Percentiles rank a stretch among this genome's conserved stretches.
phyloP scores from a whole-genome alignment of 2,888 invertebrate genomes.

The Neoscelio sp. region DNA sequence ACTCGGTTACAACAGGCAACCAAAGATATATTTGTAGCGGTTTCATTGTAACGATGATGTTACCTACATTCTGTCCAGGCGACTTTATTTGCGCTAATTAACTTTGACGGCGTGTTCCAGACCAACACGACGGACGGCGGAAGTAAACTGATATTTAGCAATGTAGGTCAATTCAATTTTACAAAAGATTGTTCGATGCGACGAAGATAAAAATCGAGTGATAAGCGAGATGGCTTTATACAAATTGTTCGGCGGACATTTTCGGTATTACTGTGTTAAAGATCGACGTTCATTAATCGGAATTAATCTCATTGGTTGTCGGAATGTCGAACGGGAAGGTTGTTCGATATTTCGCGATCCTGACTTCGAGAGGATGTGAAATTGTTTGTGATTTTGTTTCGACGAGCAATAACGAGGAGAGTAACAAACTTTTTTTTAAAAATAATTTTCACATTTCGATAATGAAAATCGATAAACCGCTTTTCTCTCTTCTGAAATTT shows the following conservation, averaged over 20 bases:
- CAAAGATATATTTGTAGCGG: no score
- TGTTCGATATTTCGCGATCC: no score
- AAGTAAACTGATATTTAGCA: constrained; percentile 40
- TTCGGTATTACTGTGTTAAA: not conserved
- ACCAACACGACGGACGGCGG: constrained; percentile 7
- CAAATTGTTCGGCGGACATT: constrained; percentile 20
- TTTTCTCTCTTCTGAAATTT: no score
- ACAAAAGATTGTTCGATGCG: constrained; percentile 27
- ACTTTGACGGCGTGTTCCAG: constrained; percentile 19
- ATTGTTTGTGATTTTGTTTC: no score
- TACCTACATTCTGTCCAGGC: constrained; percentile 5
- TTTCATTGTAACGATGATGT: no score
- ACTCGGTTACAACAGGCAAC: no score
- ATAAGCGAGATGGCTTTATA: constrained; percentile 28
- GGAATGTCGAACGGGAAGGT: no score
- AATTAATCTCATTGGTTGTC: constrained; percentile 21
- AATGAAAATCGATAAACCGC: no score
- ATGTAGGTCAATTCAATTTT: constrained; percentile 52
- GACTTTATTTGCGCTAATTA: constrained; percentile 37
- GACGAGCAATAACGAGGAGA: not conserved
- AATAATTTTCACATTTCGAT: no score
- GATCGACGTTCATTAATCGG: constrained; percentile 5
- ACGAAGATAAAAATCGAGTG: constrained; percentile 23
- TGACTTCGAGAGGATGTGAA: no score
- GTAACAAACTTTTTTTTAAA: no score